phyloP scores from a whole-genome alignment of 2,797 vertebrate species.

The Lemur catta region DNA sequence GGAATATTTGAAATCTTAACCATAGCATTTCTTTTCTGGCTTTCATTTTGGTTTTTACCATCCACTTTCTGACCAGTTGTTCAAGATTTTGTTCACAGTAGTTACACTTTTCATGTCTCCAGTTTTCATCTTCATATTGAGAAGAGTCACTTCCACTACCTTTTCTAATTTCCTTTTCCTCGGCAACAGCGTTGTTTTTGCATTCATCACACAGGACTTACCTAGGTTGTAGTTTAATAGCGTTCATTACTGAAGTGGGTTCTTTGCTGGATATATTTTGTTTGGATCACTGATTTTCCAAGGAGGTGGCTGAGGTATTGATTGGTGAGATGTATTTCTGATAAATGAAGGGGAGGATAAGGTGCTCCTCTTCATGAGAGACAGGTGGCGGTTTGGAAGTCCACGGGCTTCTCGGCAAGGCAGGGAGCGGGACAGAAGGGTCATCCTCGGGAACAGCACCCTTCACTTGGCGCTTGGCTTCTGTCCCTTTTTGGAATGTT shows the following conservation, averaged over 20 bases:
- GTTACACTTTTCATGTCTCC: slow-evolving; percentile 87
- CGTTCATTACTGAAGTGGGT: slow-evolving; percentile 96
- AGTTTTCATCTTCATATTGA: slow-evolving; percentile 90
- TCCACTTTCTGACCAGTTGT: slow-evolving; percentile 90
- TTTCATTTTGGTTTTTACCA: slow-evolving; percentile 87
- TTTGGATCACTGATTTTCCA: slow-evolving; percentile 95
- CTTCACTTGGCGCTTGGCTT: slow-evolving; percentile 80
- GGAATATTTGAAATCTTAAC: slow-evolving; percentile 87
- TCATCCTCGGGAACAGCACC: slow-evolving; percentile 78
- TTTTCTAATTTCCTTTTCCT: slow-evolving; percentile 90
- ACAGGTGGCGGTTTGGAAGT: slow-evolving; percentile 93
- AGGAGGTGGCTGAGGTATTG: slow-evolving; percentile 96
- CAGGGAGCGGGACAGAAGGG: slow-evolving; percentile 76
- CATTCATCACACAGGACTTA: slow-evolving; percentile 97
- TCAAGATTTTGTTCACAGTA: slow-evolving; percentile 90
- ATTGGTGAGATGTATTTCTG: slow-evolving; percentile 98
- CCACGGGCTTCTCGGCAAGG: slow-evolving; percentile 86
- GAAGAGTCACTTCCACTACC: slow-evolving; percentile 87
- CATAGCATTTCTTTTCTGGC: slow-evolving; percentile 87
- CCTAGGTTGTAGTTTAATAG: slow-evolving; percentile 96
- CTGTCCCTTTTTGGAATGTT: slow-evolving; percentile 87
- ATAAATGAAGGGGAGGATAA: slow-evolving; percentile 95
- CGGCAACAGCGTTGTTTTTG: slow-evolving; percentile 90
- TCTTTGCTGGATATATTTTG: slow-evolving; percentile 94
- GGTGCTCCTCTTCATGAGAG: slow-evolving; percentile 95